Conservation (phyloP, 2,888 invertebrate species). For the Caenorhabditis doughertyi region DNA sequence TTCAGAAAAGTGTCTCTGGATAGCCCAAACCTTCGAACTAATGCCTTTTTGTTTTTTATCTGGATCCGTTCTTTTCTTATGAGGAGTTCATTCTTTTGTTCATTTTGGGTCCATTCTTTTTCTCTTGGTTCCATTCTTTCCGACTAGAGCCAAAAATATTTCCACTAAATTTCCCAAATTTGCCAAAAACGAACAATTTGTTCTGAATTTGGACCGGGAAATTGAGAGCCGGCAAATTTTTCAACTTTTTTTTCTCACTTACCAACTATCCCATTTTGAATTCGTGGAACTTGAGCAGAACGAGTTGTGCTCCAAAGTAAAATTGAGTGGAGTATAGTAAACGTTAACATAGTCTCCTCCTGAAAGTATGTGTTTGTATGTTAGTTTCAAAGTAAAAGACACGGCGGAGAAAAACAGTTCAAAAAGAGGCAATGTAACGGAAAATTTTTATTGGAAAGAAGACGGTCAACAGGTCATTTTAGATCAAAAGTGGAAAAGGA, state of each 20-base stretch:
- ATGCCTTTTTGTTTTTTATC: too few species aligned
- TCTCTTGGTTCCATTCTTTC: too few species aligned
- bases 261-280: conserved; percentile 62
- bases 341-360: conserved; percentile 13
- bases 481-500: conserved; percentile 18
- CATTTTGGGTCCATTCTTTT: too few species aligned
- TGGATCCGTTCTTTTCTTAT: too few species aligned
- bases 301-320: not conserved
- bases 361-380: not conserved
- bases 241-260: not conserved
- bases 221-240: not conserved
- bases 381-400: not conserved
- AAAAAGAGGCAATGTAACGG: conserved; percentile 4
- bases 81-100: too few species aligned
- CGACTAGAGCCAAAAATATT: too few species aligned
- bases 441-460: not conserved
- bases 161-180: too few species aligned
- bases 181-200: too few species aligned
- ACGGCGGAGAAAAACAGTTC: not conserved
- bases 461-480: conserved; percentile 21
- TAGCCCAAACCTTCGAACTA: too few species aligned
- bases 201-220: too few species aligned
- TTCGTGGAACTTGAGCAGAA: conserved; percentile 34
- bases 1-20: too few species aligned
- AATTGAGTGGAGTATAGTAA: not conserved